Evolutionary conservation across 2,113 vertebrate genomes (phyloP), one percentile per base, ranked within the genome.

Genomic region (Ptilorrhoa leucosticta): DNA sequence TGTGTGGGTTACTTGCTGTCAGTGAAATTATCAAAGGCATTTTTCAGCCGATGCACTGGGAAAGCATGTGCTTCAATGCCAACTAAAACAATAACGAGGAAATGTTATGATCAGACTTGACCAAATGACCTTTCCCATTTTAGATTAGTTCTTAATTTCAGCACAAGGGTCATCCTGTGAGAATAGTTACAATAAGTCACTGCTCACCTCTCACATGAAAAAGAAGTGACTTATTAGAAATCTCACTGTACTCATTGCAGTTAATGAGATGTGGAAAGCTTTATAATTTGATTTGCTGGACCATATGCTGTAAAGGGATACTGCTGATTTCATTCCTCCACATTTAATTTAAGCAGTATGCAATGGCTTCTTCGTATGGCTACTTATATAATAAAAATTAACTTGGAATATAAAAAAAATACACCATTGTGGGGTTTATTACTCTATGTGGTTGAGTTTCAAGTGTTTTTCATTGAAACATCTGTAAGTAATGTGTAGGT

Each of bases 311-410:
- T 98, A 98, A 98, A 98, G 96, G 97, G 98, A 98, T 98, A 98
- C 98, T 97, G 97, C 98, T 98, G 98, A 98, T 98, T 98, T 98
- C 98, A 98, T 98, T 98, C 98, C 98, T 98, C 95, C 97, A 93
- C 97, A 96, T 98, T 97, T 98, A 98, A 98, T 99, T 99, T 98
- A 98, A 98, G 97, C 98, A 97, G 97, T 98, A 97, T 98, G 98
- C 98, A 98, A 98, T 98, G 98, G 98, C 98, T 98, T 98, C 98
- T 98, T 98, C 98, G 89, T 98, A 96, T 98, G 94, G 98, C 98
- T 98, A 98, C 98, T 98, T 99, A 98, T 98, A 98, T 98, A 98
- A 98, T 98, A 98, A 99, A 99, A 99, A 99, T 99, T 98, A 99
- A 98, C 98, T 98, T 96, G 93, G 94, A 98, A 97, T 97, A 98